Base-by-base conservation (phyloP, 2,113 vertebrate genomes). In the Pelmatolapia mariae region DNA sequence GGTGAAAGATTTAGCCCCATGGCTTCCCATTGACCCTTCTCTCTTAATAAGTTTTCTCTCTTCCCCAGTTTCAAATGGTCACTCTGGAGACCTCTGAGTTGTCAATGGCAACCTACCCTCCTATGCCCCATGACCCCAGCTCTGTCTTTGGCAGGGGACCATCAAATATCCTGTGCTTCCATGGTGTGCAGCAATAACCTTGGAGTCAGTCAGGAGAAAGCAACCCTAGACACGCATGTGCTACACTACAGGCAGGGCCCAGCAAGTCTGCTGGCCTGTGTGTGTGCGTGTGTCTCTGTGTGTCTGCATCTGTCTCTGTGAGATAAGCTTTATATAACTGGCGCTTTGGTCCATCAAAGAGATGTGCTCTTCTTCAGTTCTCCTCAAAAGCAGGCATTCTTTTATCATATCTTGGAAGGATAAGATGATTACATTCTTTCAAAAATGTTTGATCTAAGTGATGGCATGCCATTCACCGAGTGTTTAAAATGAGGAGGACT, bases 121-220 rank as follows among this genome's bases (percentile, higher is more conserved):
- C 68, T 47, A 8, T 36, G 63, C 66, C 80, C 78, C 89, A 16
- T 66, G 68, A 43, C 89, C 84, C 38, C 13, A 4, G 45, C 86
- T 85, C 81, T 91, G 61, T 91, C 73, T 93, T 90, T 94, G 92
- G 89, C 90, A 85, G 93, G 88, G 90, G 89, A 90, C 86, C 26
- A 84, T 94, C 89, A 94, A 95, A 94, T 93, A 92, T 93, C 93
- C 93, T 95, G 93, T 93, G 94, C 92, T 90, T 94, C 93, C 93
- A 92, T 93, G 89, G 91, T 86, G 92, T 57, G 82, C 88, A 52
- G 93, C 90, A 95, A 95, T 94, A 95, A 92, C 89, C 83, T 89
- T 36, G 13, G 86, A 93, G 91, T 87, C 90, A 85, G 80, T 91
- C 47, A 53, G 82, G 76, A 88, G 88, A 91, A 86, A 89, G 88